Percentiles rank a stretch among this genome's conserved stretches.
phyloP scores from a whole-genome alignment of 2,888 invertebrate species.

The Morpho deidamia region DNA sequence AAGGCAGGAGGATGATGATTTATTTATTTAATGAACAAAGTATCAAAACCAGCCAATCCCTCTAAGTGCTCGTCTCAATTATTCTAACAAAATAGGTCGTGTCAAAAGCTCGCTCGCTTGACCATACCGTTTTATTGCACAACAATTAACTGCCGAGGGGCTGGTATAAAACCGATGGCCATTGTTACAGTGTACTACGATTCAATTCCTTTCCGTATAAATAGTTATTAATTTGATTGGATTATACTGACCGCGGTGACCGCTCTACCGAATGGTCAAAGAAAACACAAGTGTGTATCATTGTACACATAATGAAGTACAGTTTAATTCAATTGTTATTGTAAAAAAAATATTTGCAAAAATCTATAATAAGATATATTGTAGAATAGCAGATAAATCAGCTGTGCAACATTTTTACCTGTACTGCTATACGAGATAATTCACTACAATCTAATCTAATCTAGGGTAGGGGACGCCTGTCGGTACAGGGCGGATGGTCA shows the following conservation, averaged over 20 bases:
- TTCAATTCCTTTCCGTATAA: conserved; percentile 18
- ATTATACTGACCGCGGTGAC: conserved; percentile 43
- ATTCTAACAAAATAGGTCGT: conserved; percentile 11
- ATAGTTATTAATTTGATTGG: conserved; percentile 30
- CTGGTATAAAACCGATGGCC: neutral
- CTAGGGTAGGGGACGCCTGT: no score
- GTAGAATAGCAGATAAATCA: no score
- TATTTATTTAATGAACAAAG: neutral
- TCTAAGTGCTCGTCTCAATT: neutral
- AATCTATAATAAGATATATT: no score
- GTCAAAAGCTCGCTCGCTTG: conserved; percentile 8
- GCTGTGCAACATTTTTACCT: no score
- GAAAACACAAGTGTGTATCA: conserved; percentile 39
- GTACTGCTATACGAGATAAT: no score
- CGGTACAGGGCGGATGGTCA: no score
- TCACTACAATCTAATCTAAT: no score
- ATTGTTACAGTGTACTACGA: conserved; percentile 30
- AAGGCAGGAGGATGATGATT: no score
- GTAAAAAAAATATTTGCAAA: no score
- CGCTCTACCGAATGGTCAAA: conserved; percentile 45
- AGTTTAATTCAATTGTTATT: conserved; percentile 8
- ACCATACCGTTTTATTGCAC: conserved; percentile 23
- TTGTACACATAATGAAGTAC: neutral
- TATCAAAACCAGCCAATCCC: conserved; percentile 2
- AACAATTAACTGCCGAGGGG: conserved; percentile 14